A percentile compares a stretch with the other conserved stretches of the same genome.
Evolutionary conservation across 2,113 vertebrate genomes (phyloP).

Genomic region (Tricholaema leucomelas): DNA sequence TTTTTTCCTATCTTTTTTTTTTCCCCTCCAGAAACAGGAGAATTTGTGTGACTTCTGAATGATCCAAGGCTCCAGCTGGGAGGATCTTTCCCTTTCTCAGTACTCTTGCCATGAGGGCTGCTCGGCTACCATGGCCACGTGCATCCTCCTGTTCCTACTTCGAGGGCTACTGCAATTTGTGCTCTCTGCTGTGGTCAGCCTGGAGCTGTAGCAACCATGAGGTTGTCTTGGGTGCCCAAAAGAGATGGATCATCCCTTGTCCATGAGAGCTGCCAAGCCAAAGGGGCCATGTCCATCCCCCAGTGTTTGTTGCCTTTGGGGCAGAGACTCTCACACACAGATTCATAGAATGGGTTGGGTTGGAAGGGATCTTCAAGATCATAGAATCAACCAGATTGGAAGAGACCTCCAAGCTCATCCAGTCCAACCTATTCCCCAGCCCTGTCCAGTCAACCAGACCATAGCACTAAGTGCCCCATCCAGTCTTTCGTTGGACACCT

Average conservation of each 20-base stretch:
- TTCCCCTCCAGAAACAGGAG: background rate
- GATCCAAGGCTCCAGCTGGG: background rate
- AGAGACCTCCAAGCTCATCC: no score
- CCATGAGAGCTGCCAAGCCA: background rate
- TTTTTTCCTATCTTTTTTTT: background rate
- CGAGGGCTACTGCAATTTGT: background rate
- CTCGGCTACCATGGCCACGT: rapidly evolving
- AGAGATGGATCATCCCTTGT: background rate
- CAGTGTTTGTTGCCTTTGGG: background rate
- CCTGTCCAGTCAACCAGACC: no score
- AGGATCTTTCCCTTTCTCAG: background rate
- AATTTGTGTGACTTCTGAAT: background rate
- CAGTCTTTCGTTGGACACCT: no score
- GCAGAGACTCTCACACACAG: background rate
- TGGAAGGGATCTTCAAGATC: no score
- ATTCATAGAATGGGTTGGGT: no score
- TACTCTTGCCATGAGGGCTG: background rate
- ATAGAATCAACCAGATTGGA: no score
- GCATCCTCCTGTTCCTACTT: rapidly evolving
- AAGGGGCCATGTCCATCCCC: rapidly evolving
- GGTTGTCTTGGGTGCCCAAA: background rate
- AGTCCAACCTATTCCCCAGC: no score
- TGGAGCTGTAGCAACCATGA: rapidly evolving
- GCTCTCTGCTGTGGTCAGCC: rapidly evolving
- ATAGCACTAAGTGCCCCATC: no score